Evolutionary conservation across 2,797 vertebrate genomes (phyloP), one percentile per base, ranked within the genome.

Genomic region (Siniperca scherzeri): DNA sequence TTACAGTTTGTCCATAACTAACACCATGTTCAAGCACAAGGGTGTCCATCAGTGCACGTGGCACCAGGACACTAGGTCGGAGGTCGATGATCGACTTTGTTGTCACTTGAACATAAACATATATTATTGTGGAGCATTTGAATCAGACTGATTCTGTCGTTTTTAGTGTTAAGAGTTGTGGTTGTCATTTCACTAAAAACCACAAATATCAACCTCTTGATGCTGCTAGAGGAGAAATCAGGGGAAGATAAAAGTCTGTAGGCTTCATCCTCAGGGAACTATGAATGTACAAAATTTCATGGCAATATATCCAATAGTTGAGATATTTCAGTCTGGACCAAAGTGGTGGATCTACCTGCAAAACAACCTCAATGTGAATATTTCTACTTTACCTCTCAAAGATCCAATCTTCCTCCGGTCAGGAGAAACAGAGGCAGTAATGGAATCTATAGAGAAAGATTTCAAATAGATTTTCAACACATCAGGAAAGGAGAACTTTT

Each of bases 401-500:
- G 12, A 82, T 70, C 40, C 44, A 77, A 68, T 79, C 42, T 66
- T 10, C 5, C 3, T 70, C 5, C 27, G 19, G 21, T 64, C 50
- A 22, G 40, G n/a, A 42, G 36, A 55, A 60, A 60, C 36, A 27
- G 46, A 38, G 25, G 6, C 40, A 22, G 40, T 64, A 55, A 77
- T 70, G 61, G 25, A 73, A 80, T 62, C 48, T 17, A 73, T 7
- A 22, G 38, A 22, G 48, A 2, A 55, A 27, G 17, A 71, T 42
- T 66, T 55, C 17, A 40, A 78, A 81, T 36, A n/a, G 36, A 67
- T 70, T 76, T 82, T 33, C 30, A 40, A 70, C 19, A 68, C 56
- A 71, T 22, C 11, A 11, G 61, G 13, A 46, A 56, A 44, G 6
- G 46, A 60, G 52, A 53, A 81, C 71, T n/a, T 7, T 38, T 38